phyloP scores from a whole-genome alignment of 1,140 invertebrate genomes.

The Pentalonia nigronervosa region DNA sequence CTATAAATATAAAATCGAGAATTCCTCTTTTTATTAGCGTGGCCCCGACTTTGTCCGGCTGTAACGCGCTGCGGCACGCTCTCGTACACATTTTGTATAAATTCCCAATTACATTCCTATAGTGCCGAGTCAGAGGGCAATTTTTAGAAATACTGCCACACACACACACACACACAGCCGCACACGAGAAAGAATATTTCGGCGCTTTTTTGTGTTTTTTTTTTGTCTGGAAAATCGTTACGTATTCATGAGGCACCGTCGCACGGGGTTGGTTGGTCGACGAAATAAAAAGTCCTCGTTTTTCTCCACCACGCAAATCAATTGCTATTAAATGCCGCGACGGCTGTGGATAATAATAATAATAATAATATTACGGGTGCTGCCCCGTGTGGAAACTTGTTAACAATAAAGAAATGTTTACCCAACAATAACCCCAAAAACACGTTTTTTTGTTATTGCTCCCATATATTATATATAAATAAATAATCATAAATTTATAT shows the following conservation, averaged over 20 bases:
- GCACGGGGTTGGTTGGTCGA: neutral
- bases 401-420: conserved; percentile 54
- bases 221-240: neutral
- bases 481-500: conserved; percentile 27
- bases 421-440: conserved; percentile 53
- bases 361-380: conserved; percentile 5
- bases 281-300: conserved; percentile 9
- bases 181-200: neutral
- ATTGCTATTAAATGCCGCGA: conserved; percentile 46
- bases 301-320: conserved; percentile 42
- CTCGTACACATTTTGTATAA: neutral
- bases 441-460: conserved; percentile 51
- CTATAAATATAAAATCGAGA: conserved; percentile 50
- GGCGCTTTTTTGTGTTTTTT: neutral
- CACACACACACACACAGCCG: neutral
- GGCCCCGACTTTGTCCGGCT: neutral
- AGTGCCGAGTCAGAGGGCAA: conserved; percentile 16
- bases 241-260: neutral
- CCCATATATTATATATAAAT: neutral
- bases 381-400: conserved; percentile 28
- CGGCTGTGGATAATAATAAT: conserved; percentile 21
- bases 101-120: conserved; percentile 17
- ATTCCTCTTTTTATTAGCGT: conserved; percentile 36
- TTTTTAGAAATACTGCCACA: conserved; percentile 37
- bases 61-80: neutral